Evolutionary conservation across 2,888 invertebrate genomes (phyloP).

Genomic region (Andrena fulva): DNA sequence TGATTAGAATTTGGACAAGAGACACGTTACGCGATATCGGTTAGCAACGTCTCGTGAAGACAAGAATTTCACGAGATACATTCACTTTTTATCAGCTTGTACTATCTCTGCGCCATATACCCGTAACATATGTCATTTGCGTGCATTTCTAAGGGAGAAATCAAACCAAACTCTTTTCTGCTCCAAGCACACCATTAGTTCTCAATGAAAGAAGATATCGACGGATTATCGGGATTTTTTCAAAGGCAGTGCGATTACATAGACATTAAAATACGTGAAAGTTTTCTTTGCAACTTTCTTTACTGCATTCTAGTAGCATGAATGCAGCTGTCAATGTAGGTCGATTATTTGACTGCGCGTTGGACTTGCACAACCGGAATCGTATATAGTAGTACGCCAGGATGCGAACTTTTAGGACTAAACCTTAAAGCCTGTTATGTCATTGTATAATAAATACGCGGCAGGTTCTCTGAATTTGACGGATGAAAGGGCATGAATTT

Average conservation of each 20-base stretch:
- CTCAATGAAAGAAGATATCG: not conserved
- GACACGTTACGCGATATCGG: not conserved
- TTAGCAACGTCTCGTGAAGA: not conserved
- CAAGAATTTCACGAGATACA: slow-evolving; percentile 28
- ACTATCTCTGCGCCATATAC: slow-evolving; percentile 10
- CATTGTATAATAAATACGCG: not conserved
- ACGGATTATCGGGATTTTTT: not conserved
- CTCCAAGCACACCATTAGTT: not conserved
- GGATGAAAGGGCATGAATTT: not conserved
- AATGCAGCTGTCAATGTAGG: slow-evolving; percentile 42
- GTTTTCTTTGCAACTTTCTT: slow-evolving; percentile 13
- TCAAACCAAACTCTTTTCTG: not conserved
- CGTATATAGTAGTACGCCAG: not conserved
- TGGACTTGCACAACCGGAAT: not conserved
- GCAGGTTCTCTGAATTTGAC: not conserved
- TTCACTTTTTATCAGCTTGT: slow-evolving; percentile 55
- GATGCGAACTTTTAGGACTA: not conserved
- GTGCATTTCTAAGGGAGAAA: not conserved
- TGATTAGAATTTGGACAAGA: not conserved
- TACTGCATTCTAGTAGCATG: slow-evolving; percentile 16
- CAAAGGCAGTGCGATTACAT: not conserved
- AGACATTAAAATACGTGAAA: not conserved
- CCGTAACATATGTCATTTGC: slow-evolving; percentile 56
- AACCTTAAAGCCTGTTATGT: not conserved
- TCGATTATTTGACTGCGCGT: slow-evolving; percentile 14